Evolutionary conservation across 1,140 invertebrate species (phyloP).

Genomic region (Andrena cerasifolii): DNA sequence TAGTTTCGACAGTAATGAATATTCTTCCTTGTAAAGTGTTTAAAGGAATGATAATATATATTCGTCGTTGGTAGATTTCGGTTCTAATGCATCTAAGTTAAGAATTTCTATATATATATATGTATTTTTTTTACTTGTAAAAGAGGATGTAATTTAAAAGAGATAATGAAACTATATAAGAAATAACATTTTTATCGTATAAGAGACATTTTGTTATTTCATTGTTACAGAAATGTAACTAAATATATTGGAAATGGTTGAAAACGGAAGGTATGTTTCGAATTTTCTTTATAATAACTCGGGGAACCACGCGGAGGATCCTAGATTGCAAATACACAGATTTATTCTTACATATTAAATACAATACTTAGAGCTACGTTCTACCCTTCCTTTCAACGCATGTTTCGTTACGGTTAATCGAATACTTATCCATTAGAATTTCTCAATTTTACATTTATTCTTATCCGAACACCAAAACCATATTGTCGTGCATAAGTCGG

Average conservation of each 20-base stretch:
- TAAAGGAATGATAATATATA: not conserved
- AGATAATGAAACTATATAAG: not conserved
- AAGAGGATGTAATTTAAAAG: not conserved
- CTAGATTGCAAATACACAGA: constrained; percentile 17
- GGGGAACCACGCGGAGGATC: not conserved
- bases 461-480: not conserved
- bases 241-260: not conserved
- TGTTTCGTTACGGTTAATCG: not conserved
- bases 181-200: not conserved
- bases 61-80: not conserved
- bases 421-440: constrained; percentile 10
- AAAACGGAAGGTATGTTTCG: not conserved
- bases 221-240: not conserved
- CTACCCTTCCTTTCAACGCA: not conserved
- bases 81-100: not conserved
- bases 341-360: constrained; percentile 43
- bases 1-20: not conserved
- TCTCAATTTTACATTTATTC: not conserved
- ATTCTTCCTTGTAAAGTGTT: not conserved
- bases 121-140: not conserved
- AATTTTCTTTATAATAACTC: not conserved
- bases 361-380: constrained; percentile 28
- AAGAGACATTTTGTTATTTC: not conserved
- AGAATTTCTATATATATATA: not conserved
- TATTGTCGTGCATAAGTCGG: constrained; percentile 1